A percentile compares a stretch with the other conserved stretches of the same genome.
Conservation (phyloP, 2,113 vertebrate species). For the Nanorana parkeri region DNA sequence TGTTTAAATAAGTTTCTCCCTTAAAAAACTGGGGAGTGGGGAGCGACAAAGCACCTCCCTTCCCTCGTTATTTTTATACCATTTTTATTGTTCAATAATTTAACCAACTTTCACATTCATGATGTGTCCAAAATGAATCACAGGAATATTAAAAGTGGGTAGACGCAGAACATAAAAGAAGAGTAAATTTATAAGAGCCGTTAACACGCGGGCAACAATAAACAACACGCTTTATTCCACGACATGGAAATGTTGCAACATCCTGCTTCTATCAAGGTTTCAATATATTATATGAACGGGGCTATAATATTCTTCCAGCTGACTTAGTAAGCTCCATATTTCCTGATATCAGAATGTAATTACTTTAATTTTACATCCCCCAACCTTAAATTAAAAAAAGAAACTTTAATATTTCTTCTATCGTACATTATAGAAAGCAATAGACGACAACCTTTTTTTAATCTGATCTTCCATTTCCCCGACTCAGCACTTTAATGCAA, state of each 20-base stretch:
- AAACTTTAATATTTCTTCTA: constrained; percentile 14
- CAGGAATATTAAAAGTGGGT: constrained; percentile 36
- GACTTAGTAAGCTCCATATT: constrained; percentile 6
- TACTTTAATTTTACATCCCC: constrained; percentile 41
- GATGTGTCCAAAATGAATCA: constrained; percentile 45
- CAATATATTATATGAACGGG: constrained; percentile 40
- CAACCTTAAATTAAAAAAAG: constrained; percentile 34
- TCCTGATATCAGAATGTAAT: constrained; percentile 39
- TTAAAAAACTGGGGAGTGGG: constrained; percentile 24
- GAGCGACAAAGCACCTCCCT: constrained; percentile 2
- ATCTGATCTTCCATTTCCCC: constrained; percentile 18
- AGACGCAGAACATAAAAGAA: constrained; percentile 32
- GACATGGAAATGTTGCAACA: constrained; percentile 26
- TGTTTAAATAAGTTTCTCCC: neutral
- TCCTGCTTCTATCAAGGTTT: constrained; percentile 39
- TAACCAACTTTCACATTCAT: constrained; percentile 42
- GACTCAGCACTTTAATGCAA: constrained; percentile 9
- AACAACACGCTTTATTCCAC: constrained; percentile 24
- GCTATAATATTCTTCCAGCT: neutral
- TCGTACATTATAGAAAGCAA: constrained; percentile 13
- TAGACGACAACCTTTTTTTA: constrained; percentile 8
- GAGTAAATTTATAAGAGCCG: constrained; percentile 44
- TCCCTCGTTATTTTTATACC: constrained; percentile 16
- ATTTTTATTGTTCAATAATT: constrained; percentile 52
- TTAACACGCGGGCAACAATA: constrained; percentile 37